These are phyloP conservation scores for Candidula unifasciata DNA, from an alignment of 2,888 invertebrate species.

Conservation along the genomic window DNA sequence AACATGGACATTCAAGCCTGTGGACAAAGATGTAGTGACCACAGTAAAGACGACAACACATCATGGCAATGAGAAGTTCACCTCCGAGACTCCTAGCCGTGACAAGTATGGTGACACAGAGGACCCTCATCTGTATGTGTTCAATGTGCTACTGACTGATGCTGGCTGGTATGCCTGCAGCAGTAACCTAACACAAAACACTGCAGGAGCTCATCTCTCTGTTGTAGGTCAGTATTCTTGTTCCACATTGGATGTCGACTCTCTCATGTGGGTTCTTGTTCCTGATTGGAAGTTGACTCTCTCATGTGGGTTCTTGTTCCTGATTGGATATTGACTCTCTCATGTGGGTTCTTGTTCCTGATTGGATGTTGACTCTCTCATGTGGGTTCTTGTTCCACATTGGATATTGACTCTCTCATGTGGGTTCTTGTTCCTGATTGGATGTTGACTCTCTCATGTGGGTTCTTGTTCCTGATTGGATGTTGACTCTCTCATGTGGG, in stretches of 20 bases:
- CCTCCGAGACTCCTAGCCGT: slow-evolving; percentile 34
- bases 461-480: too few species aligned
- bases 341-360: too few species aligned
- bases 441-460: too few species aligned
- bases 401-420: too few species aligned
- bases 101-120: slow-evolving; percentile 46
- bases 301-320: too few species aligned
- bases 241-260: not conserved
- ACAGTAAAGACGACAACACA: slow-evolving; percentile 41
- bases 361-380: too few species aligned
- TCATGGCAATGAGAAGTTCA: slow-evolving; percentile 40
- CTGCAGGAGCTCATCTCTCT: slow-evolving; percentile 49
- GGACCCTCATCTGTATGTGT: slow-evolving; percentile 40
- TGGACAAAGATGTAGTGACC: slow-evolving; percentile 7
- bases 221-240: slow-evolving; percentile 47
- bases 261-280: too few species aligned
- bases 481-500: too few species aligned
- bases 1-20: slow-evolving; percentile 54
- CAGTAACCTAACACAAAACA: slow-evolving; percentile 40
- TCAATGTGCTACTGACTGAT: slow-evolving; percentile 46
- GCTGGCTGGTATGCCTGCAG: slow-evolving; percentile 52
- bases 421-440: too few species aligned
- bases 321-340: too few species aligned
- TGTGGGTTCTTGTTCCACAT: too few species aligned
- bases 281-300: too few species aligned